Conservation (phyloP, 2,797 vertebrate genomes). For the Serranus cabrilla region DNA sequence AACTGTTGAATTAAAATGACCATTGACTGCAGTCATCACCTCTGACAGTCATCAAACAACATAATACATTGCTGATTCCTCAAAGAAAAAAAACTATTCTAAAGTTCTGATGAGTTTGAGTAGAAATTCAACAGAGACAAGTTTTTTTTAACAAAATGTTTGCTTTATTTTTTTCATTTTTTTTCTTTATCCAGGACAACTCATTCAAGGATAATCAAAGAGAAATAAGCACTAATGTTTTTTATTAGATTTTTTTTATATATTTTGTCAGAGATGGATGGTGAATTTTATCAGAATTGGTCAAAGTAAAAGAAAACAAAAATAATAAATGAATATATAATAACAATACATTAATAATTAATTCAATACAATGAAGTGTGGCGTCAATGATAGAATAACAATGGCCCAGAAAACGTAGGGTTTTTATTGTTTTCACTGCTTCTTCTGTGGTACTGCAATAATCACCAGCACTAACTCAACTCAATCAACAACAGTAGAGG, state of each 20-base stretch:
- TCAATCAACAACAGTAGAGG: slow-evolving; percentile 86
- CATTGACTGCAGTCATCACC: neutral
- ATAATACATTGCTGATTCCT: neutral
- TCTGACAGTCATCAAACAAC: neutral
- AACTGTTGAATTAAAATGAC: neutral
- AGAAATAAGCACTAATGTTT: slow-evolving; percentile 86
- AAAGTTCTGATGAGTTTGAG: neutral
- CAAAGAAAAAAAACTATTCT: neutral
- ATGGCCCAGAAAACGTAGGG: slow-evolving; percentile 77
- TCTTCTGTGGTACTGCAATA: slow-evolving; percentile 82
- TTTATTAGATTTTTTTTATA: slow-evolving; percentile 75
- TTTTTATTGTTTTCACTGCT: slow-evolving; percentile 76
- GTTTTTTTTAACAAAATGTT: slow-evolving; percentile 85
- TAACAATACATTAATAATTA: slow-evolving; percentile 87
- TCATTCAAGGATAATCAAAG: slow-evolving; percentile 87
- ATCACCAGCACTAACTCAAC: slow-evolving; percentile 88
- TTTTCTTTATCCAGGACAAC: slow-evolving; percentile 82
- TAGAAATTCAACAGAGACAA: slow-evolving; percentile 43
- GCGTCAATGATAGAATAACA: slow-evolving; percentile 80
- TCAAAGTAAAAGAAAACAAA: slow-evolving; percentile 82
- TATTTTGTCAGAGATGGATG: slow-evolving; percentile 83
- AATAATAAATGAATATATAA: slow-evolving; percentile 82
- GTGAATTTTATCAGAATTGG: slow-evolving; percentile 77
- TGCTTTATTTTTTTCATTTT: slow-evolving; percentile 83
- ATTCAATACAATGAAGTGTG: slow-evolving; percentile 87